Base-by-base conservation (phyloP, 2,888 invertebrate genomes). In the Pinctada fucata region DNA sequence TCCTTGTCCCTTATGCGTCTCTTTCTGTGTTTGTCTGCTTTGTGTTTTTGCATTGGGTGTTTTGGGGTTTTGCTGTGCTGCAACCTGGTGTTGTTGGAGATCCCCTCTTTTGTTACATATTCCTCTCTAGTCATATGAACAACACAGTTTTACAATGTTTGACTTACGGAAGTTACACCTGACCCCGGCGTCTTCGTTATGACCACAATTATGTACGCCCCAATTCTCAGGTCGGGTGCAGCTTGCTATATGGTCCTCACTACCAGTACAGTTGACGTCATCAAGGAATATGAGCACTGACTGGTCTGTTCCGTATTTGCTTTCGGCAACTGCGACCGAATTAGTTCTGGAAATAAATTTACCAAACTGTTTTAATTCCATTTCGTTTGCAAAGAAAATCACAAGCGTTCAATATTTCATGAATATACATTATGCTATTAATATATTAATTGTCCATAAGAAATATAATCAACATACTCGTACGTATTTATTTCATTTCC, bases 121-220 rank as follows among this genome's bases (percentile, higher is more conserved):
- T 31, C 31, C 31, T 31, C 31, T 31, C 31, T 31, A 31, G 31
- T 1, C 31, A 31, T 31, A 31, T 31, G 31, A 31, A 31, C 31
- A 31, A 31, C 31, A 31, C 1, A 31, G 0, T 31, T 31, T 31
- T 31, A 1, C 31, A 31, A 31, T 31, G 72, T 63, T n/a, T 50
- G 5, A 2, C 66, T 31, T 69, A 82, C 81, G 72, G 6, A 80
- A 72, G 2, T 52, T 72, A 72, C 90, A 90, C 13, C 76, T 74
- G 16, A 96, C 94, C 3, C 95, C 95, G 1, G 95, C 95, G 89
- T 96, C 96, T 92, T 96, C 96, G 3, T 94, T 93, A 88, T 96
- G 96, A 80, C 95, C 94, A 89, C 96, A 96, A 89, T 96, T 96
- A 90, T 95, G 94, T 80, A 94, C 94, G 1, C 95, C 96, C 96